Conservation (phyloP, 2,888 invertebrate species). For the Mongoloraphidia duomilia region DNA sequence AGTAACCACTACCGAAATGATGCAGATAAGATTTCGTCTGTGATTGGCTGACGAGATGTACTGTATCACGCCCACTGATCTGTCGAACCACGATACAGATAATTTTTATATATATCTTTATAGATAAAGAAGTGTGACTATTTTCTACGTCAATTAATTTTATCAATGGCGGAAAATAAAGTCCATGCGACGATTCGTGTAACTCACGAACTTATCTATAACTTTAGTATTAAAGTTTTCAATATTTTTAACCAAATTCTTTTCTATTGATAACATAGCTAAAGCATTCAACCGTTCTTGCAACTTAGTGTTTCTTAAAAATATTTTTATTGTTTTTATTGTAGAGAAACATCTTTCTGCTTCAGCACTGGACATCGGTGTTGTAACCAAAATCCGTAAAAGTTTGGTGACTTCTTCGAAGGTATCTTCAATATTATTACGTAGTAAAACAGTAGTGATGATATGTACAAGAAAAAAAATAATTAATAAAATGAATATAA, state of each 20-base stretch:
- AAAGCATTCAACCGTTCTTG: conserved; percentile 17
- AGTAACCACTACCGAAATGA: too few species aligned
- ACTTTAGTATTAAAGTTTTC: conserved; percentile 13
- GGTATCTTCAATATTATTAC: conserved; percentile 13
- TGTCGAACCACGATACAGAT: too few species aligned
- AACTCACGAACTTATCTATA: conserved; percentile 9
- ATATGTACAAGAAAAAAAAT: too few species aligned
- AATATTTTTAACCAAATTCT: conserved; percentile 12
- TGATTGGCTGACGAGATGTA: too few species aligned
- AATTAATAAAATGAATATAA: too few species aligned
- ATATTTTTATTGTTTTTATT: conserved; percentile 17
- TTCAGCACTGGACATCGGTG: conserved; percentile 18
- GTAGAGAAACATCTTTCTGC: conserved; percentile 16
- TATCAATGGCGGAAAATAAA: too few species aligned
- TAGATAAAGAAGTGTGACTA: too few species aligned
- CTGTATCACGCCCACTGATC: too few species aligned
- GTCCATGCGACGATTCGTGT: conserved; percentile 6
- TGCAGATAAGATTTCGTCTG: too few species aligned
- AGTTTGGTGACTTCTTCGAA: conserved; percentile 18
- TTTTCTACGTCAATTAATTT: too few species aligned
- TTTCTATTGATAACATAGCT: conserved; percentile 16
- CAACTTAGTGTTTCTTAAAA: conserved; percentile 16
- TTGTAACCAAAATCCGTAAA: conserved; percentile 18
- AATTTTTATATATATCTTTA: too few species aligned
- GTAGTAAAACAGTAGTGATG: too few species aligned